Evolutionary conservation across 1,140 invertebrate species (phyloP), one percentile per base, ranked within the genome.

Genomic region (Cherax quadricarinatus): DNA sequence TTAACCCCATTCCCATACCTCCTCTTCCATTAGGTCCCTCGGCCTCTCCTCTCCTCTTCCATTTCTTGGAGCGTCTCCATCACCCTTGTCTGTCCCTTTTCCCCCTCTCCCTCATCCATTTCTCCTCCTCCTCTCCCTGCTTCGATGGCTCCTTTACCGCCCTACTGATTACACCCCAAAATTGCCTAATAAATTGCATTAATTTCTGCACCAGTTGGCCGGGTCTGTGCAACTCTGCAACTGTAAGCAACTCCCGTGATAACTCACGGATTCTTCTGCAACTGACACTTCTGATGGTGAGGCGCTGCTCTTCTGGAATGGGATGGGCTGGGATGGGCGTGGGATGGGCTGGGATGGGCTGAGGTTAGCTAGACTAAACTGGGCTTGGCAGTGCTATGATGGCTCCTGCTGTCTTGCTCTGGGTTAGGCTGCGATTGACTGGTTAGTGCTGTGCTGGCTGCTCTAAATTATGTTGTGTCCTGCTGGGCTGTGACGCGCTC

Each of bases 111-210:
- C 87, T 82, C 79, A 62, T 89, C 87, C 87, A 82, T 82, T 89
- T 70, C 78, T 81, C 87, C 60, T 62, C 87, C 78, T 60, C 30
- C 78, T 53, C 89, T 91, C 82, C 83, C 62, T 79, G 82, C 83
- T 85, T 91, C 89, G 88, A 90, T 85, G 88, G 81, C 75, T 90
- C 88, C 88, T 90, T 90, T 90, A n/a, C 88, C 88, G 88, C 88
- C 88, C 88, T 90, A 84, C 88, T 90, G 88, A 90, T 90, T 90
- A 90, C 88, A 84, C 88, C 73, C 88, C 88, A 90, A 90, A 90
- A 90, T 90, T 90, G 88, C 88, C 88, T 90, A 90, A 90, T 90
- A 90, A 90, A 90, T 90, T 84, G 88, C 88, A 90, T 90, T 90
- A 90, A 90, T 90, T 83, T 90, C 88, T 84, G 82, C 88, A 81